Conservation (phyloP, 2,797 vertebrate species). For the Pseudotriccus pelzelni region DNA sequence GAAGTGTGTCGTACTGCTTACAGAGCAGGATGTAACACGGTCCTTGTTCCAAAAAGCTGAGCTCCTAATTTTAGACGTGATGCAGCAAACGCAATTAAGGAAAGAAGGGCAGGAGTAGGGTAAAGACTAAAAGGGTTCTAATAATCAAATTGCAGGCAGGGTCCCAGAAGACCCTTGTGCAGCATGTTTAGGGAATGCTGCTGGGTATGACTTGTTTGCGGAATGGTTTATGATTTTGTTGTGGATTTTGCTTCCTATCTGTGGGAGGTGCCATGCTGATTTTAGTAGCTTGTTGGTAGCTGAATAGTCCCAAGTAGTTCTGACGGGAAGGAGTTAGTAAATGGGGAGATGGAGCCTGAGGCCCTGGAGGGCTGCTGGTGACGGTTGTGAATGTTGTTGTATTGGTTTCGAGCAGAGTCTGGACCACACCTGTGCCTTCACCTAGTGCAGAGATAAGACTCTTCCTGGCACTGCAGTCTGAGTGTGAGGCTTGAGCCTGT, state of each 20-base stretch:
- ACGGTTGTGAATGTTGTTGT: neutral
- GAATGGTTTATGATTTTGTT: neutral
- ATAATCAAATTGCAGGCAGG: conserved; percentile 32
- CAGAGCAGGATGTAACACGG: neutral
- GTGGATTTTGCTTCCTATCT: neutral
- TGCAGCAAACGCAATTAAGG: conserved; percentile 61
- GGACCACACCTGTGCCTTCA: neutral
- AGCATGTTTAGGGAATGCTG: neutral
- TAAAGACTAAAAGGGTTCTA: conserved; percentile 57
- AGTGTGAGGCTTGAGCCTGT: neutral
- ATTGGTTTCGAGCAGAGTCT: rapidly evolving
- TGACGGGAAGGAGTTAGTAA: neutral
- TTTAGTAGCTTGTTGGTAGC: neutral
- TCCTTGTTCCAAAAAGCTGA: conserved; percentile 48
- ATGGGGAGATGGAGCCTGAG: neutral
- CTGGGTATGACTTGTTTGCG: neutral
- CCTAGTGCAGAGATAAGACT: neutral
- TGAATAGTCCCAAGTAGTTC: neutral
- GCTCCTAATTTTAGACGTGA: conserved; percentile 57
- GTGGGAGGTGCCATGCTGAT: neutral
- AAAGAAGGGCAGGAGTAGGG: conserved; percentile 64
- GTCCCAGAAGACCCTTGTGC: conserved; percentile 1
- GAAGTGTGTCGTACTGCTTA: conserved; percentile 3
- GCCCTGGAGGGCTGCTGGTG: neutral
- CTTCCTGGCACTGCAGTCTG: neutral